Conservation (phyloP, 2,797 vertebrate genomes). For the Microctenopoma steveboyesi region DNA sequence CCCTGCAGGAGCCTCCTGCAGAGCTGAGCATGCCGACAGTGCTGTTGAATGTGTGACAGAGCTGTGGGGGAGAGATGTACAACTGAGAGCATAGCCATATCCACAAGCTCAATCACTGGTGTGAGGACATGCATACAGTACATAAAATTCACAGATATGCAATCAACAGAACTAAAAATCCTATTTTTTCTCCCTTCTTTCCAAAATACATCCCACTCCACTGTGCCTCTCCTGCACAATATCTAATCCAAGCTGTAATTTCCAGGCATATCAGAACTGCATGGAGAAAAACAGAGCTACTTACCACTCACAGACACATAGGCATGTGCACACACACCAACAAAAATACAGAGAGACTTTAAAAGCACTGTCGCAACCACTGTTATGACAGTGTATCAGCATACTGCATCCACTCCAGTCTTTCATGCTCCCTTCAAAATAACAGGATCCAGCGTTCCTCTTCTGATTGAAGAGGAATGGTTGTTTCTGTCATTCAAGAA, state of each 20-base stretch:
- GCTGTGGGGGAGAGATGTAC: conserved; percentile 75
- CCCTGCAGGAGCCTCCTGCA: conserved; percentile 78
- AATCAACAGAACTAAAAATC: conserved; percentile 68
- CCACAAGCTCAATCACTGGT: conserved; percentile 72
- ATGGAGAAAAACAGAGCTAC: conserved; percentile 38
- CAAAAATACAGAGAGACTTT: conserved; percentile 52
- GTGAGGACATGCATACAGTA: conserved; percentile 63
- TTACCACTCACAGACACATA: conserved; percentile 28
- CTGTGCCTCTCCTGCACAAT: conserved; percentile 39
- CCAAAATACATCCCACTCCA: conserved; percentile 34
- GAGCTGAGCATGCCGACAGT: conserved; percentile 75
- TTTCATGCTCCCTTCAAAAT: conserved; percentile 81
- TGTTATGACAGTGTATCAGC: conserved; percentile 69
- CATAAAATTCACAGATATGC: conserved; percentile 63
- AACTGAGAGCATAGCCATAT: conserved; percentile 72
- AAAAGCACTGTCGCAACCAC: conserved; percentile 57
- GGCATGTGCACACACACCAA: conserved; percentile 38
- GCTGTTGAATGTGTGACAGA: conserved; percentile 76
- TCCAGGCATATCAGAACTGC: conserved; percentile 41
- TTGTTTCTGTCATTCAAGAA: conserved; percentile 79
- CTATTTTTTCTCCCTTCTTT: conserved; percentile 32
- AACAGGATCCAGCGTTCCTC: conserved; percentile 70
- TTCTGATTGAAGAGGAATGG: conserved; percentile 75
- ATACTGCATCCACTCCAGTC: conserved; percentile 75
- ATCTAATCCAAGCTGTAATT: conserved; percentile 43